Percentiles rank a stretch among this genome's conserved stretches.
phyloP scores from a whole-genome alignment of 2,797 vertebrate genomes.

The Champsocephalus esox region DNA sequence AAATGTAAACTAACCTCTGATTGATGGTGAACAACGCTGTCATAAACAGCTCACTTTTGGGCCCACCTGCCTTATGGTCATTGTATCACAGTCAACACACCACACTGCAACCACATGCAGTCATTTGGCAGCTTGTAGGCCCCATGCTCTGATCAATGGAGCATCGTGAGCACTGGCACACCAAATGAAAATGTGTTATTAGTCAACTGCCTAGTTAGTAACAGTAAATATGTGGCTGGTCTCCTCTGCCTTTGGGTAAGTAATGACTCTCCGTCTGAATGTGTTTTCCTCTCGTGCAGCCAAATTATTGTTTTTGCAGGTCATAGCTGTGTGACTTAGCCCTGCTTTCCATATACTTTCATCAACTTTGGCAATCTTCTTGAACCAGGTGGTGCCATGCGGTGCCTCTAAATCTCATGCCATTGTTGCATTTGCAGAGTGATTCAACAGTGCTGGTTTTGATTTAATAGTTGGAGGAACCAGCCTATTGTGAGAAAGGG shows the following conservation, averaged over 20 bases:
- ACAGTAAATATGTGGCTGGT: conserved; percentile 52
- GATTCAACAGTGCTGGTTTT: conserved; percentile 42
- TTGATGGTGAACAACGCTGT: conserved; percentile 37
- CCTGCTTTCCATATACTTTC: conserved; percentile 38
- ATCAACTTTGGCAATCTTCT: conserved; percentile 29
- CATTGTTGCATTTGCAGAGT: conserved; percentile 15
- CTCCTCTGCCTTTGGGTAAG: conserved; percentile 46
- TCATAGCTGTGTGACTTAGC: conserved; percentile 47
- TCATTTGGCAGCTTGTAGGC: conserved; percentile 20
- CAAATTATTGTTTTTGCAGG: conserved; percentile 40
- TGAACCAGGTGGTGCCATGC: conserved; percentile 37
- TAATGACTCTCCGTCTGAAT: conserved; percentile 48
- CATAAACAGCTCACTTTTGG: conserved; percentile 28
- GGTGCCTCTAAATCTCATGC: conserved; percentile 12
- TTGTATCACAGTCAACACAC: conserved; percentile 38
- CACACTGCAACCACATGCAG: conserved; percentile 23
- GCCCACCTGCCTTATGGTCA: conserved; percentile 45
- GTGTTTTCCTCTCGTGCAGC: conserved; percentile 45
- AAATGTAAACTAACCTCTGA: conserved; percentile 63
- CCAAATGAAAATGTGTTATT: conserved; percentile 46
- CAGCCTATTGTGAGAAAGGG: conserved; percentile 37
- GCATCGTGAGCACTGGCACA: conserved; percentile 36
- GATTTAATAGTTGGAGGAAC: conserved; percentile 39
- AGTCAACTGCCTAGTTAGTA: conserved; percentile 26
- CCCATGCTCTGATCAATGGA: conserved; percentile 8